Percentiles rank a stretch among this genome's conserved stretches.
phyloP scores from a whole-genome alignment of 2,797 vertebrate genomes.

The Anguilla obscura region DNA sequence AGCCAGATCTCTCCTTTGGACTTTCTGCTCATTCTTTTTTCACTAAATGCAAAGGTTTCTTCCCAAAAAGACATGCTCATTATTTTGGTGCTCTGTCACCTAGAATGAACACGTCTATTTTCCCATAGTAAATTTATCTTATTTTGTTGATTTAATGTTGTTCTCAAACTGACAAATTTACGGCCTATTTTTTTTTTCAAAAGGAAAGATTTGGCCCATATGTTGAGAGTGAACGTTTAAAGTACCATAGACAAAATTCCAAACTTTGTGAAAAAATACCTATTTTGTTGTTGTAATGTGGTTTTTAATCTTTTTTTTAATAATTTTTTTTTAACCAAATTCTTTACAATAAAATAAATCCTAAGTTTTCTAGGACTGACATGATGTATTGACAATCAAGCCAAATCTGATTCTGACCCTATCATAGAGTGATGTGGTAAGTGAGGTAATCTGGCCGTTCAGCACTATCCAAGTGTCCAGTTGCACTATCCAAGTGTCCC shows the following conservation, averaged over 20 bases:
- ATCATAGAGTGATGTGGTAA: conserved; percentile 35
- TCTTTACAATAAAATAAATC: not conserved
- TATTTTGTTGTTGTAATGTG: not conserved
- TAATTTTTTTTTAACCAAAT: not conserved
- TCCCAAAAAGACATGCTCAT: not conserved
- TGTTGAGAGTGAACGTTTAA: not conserved
- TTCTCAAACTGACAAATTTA: not conserved
- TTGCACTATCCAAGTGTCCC: conserved; percentile 46
- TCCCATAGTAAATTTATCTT: not conserved
- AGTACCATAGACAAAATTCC: not conserved
- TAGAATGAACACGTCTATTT: not conserved
- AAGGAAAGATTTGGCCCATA: not conserved
- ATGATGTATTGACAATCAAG: conserved; percentile 27
- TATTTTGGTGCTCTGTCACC: not conserved
- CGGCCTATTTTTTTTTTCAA: not conserved
- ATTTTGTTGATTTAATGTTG: not conserved
- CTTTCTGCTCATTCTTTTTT: not conserved
- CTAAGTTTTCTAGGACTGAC: not conserved
- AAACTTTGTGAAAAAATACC: not conserved
- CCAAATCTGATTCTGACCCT: conserved; percentile 30
- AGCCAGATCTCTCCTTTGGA: conserved; percentile 24
- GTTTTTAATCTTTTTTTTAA: not conserved
- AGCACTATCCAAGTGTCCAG: conserved; percentile 67
- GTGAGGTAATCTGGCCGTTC: conserved; percentile 68
- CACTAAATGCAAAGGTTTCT: not conserved